Percentiles rank a stretch among this genome's conserved stretches.
Conservation (phyloP, 2,888 invertebrate species). For the Dione vanillae region DNA sequence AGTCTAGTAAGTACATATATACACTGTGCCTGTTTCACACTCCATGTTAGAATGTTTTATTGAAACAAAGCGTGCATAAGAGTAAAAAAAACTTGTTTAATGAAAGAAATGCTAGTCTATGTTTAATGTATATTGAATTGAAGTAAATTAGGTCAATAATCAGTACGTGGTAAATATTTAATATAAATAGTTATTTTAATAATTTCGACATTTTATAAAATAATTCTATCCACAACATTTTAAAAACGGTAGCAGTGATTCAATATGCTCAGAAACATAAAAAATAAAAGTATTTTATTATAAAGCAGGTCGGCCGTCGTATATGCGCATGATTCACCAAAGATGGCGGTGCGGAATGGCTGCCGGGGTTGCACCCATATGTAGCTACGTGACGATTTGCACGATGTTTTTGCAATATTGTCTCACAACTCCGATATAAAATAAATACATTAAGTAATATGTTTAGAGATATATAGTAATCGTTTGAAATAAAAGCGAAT, state of each 20-base stretch:
- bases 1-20: conserved; percentile 3
- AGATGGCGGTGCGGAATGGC: conserved; percentile 51
- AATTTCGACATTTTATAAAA: background rate
- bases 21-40: background rate
- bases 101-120: background rate
- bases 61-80: background rate
- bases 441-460: background rate
- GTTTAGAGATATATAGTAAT: background rate
- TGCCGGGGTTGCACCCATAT: conserved; percentile 53
- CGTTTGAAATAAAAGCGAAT: background rate
- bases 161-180: background rate
- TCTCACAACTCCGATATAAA: background rate
- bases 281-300: conserved; percentile 46
- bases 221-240: background rate
- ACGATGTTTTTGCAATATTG: conserved; percentile 48
- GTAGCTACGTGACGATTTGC: conserved; percentile 56
- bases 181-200: no score
- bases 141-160: background rate
- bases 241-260: conserved; percentile 21
- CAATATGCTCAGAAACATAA: conserved; percentile 21
- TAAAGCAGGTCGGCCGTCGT: conserved; percentile 32
- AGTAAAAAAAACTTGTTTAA: background rate
- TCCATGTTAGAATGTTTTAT: conserved; percentile 7
- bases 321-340: conserved; percentile 55
- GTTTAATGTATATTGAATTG: background rate